These are phyloP conservation scores for Zaprionus vittiger DNA, from an alignment of 1,140 invertebrate genomes.

Conservation along the genomic window DNA sequence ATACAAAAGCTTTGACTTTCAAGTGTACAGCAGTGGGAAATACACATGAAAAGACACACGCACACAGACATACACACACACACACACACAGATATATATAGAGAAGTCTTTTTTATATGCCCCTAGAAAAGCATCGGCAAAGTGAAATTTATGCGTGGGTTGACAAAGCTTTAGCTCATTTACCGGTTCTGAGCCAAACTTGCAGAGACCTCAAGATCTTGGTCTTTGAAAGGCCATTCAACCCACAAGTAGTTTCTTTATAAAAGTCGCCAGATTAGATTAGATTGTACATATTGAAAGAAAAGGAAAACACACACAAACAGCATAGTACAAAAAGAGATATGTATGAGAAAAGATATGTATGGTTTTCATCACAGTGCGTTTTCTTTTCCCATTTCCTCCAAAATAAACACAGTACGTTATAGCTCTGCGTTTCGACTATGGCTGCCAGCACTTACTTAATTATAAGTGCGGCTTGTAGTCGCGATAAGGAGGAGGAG, in stretches of 20 bases:
- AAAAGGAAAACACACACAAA: not conserved
- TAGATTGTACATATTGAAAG: slow-evolving; percentile 55
- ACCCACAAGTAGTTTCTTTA: slow-evolving; percentile 29
- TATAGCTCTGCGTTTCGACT: slow-evolving; percentile 53
- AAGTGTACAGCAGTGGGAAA: slow-evolving; percentile 24
- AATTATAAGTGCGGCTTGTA: slow-evolving; percentile 80
- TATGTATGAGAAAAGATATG: slow-evolving; percentile 10
- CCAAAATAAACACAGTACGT: not conserved
- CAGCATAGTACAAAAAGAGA: not conserved
- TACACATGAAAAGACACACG: not conserved
- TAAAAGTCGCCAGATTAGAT: slow-evolving; percentile 63
- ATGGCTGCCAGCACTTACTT: slow-evolving; percentile 67
- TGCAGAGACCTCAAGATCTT: slow-evolving; percentile 34
- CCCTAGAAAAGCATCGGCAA: slow-evolving; percentile 40
- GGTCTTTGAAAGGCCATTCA: slow-evolving; percentile 62
- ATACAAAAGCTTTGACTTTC: slow-evolving; percentile 39
- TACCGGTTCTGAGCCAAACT: slow-evolving; percentile 59
- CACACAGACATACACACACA: not conserved
- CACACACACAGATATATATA: not conserved
- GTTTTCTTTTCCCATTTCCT: slow-evolving; percentile 11
- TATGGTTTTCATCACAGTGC: not conserved
- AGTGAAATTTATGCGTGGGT: slow-evolving; percentile 82
- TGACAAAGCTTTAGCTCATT: slow-evolving; percentile 64
- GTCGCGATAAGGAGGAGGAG: slow-evolving; percentile 51
- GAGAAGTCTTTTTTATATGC: slow-evolving; percentile 4